Base-by-base conservation (phyloP, 64 coral and sea anemone genomes). In the Exaiptasia diaphana region DNA sequence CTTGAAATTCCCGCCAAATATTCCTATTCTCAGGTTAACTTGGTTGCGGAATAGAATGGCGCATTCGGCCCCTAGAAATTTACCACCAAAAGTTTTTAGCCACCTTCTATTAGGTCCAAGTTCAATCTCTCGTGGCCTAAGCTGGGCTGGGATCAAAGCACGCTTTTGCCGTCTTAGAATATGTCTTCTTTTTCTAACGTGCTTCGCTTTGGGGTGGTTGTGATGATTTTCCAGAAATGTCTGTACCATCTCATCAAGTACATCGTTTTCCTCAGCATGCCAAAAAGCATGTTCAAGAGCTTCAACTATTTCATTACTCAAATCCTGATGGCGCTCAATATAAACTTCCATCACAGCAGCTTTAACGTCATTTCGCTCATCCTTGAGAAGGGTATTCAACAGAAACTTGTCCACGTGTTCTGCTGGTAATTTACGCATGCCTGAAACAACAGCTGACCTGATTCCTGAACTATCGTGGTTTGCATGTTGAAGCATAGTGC, bases 1-100 rank as follows among this genome's bases (percentile, higher is more conserved):
- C 62, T 97, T 89, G 63, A 97, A 97, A 15, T 78, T 97, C 10
- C 93, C 93, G 20, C 93, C 93, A 35, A 97, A 97, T n/a, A 97
- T 77, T n/a, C 88, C 83, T 38, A 97, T 65, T 24, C 72, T 71
- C 5, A 97, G 65, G 23, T 78, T 77, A 17, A 97, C 75, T 59
- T 97, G 83, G 53, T 97, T 97, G 2, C 83, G 27, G 54, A 97
- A 97, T 23, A 76, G 71, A 20, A 97, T 77, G 0, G 67, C 41
- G 0, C 88, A 53, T 68, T 97, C 88, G 4, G 93, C 88, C 37
- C 93, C 93, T 26, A 87, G 33, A 64, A 72, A 88, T 13, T 80
- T 79, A 15, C 93, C 88, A 5, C 93, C 93, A 40, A 79, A 83
- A 26, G 41, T 63, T 45, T 85, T 91, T 17, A 49, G 50, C 93